Evolutionary conservation across 2,797 vertebrate genomes (phyloP).

Genomic region (Tinamus major): DNA sequence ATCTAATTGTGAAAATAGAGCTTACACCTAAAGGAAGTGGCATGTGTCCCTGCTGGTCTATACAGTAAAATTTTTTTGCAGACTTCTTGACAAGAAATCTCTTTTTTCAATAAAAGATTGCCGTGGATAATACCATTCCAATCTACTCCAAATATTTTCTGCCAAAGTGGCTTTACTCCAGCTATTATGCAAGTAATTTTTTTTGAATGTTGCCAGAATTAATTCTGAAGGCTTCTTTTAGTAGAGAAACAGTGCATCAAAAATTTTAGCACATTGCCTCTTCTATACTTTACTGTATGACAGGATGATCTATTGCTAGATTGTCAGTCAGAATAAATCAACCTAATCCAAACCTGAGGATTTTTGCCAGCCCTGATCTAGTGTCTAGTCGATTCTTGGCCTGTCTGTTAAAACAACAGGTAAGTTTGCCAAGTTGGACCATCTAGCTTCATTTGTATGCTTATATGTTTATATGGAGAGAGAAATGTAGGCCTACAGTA

Average conservation of each 20-base stretch:
- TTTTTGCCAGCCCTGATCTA: constrained; percentile 38
- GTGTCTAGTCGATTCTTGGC: constrained; percentile 37
- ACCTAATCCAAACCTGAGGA: not conserved
- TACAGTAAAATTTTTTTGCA: not conserved
- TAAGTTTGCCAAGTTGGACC: constrained; percentile 24
- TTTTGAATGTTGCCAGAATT: not conserved
- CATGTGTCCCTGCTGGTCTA: not conserved
- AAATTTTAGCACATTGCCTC: not conserved
- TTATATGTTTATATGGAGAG: not conserved
- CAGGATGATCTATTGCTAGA: not conserved
- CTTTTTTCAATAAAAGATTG: not conserved
- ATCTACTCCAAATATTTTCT: not conserved
- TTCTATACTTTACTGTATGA: not conserved
- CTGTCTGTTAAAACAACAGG: not conserved
- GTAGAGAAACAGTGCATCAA: not conserved
- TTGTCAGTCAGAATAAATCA: constrained; percentile 14
- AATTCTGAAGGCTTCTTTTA: constrained; percentile 3
- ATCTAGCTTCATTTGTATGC: not conserved
- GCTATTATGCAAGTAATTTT: not conserved
- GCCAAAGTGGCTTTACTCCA: not conserved
- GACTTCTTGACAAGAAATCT: not conserved
- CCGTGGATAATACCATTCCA: not conserved
- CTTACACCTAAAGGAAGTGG: not conserved
- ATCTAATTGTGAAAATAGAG: not conserved
- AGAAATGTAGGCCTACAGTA: not conserved